phyloP scores from a whole-genome alignment of 2,888 invertebrate species.

The Dastarcus helophoroides region DNA sequence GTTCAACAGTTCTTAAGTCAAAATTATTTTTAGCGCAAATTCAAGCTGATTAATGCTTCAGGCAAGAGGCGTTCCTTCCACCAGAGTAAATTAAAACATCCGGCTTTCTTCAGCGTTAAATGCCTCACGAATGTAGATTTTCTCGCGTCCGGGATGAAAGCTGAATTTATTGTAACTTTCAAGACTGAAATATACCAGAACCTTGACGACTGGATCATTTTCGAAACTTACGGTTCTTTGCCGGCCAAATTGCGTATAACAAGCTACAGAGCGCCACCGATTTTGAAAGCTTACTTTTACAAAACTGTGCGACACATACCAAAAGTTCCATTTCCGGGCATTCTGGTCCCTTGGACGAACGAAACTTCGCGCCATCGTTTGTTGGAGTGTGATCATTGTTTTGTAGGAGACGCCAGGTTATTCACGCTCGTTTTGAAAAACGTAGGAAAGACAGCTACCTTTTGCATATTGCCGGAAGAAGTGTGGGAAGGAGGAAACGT shows the following conservation, averaged over 20 bases:
- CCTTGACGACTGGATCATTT: constrained; percentile 24
- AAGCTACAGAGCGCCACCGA: constrained; percentile 31
- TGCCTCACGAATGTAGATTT: constrained; percentile 17
- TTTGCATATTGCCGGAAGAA: constrained; percentile 33
- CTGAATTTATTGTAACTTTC: constrained; percentile 29
- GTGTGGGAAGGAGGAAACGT: constrained; percentile 32
- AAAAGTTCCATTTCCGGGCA: constrained; percentile 8
- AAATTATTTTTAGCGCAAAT: constrained; percentile 5
- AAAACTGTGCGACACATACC: constrained; percentile 15
- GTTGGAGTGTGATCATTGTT: constrained; percentile 32
- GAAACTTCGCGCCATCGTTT: constrained; percentile 21
- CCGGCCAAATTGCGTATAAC: constrained; percentile 24
- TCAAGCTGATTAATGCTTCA: constrained; percentile 27
- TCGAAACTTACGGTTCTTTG: constrained; percentile 29
- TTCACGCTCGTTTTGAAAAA: constrained; percentile 27
- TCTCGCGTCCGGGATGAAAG: constrained; percentile 36
- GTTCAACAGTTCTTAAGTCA: background rate
- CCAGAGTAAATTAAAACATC: constrained; percentile 19
- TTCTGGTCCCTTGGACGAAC: constrained; percentile 11
- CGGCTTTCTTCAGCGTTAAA: constrained; percentile 26
- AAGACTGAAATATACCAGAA: constrained; percentile 27
- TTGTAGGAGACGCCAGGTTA: constrained; percentile 28
- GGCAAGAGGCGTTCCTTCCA: constrained; percentile 24
- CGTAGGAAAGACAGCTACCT: constrained; percentile 29
- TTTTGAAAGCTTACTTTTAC: constrained; percentile 26